Percentiles rank a stretch among this genome's conserved stretches.
These are phyloP conservation scores for Cerastoderma edule DNA, from an alignment of 2,888 invertebrate species.

Conservation along the genomic window DNA sequence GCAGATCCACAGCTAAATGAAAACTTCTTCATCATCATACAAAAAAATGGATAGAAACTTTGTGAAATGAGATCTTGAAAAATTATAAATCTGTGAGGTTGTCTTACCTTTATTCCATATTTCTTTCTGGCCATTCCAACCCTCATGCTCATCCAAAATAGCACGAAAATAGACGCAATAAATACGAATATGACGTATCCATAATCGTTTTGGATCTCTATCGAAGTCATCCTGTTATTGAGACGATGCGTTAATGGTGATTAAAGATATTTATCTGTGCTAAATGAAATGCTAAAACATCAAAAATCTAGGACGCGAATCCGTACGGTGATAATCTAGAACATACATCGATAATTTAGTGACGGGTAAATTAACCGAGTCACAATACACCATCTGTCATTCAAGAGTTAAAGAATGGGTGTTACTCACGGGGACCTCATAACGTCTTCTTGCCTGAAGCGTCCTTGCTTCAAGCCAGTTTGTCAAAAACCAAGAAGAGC, in stretches of 20 bases:
- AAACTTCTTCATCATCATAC: too few species aligned
- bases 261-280: neutral
- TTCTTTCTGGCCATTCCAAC: slow-evolving; percentile 68
- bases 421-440: slow-evolving; percentile 70
- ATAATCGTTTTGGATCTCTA: slow-evolving; percentile 56
- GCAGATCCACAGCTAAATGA: too few species aligned
- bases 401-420: neutral
- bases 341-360: slow-evolving; percentile 20
- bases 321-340: slow-evolving; percentile 32
- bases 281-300: too few species aligned
- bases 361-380: slow-evolving; percentile 31
- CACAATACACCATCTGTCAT: neutral
- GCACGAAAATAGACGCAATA: slow-evolving; percentile 57
- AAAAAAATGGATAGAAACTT: too few species aligned
- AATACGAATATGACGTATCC: slow-evolving; percentile 67
- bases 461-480: slow-evolving; percentile 71
- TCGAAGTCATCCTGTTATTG: slow-evolving; percentile 19
- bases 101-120: slow-evolving; percentile 68
- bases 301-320: slow-evolving; percentile 6
- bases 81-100: too few species aligned
- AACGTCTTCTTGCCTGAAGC: slow-evolving; percentile 69
- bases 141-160: slow-evolving; percentile 64
- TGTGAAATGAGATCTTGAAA: too few species aligned
- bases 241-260: neutral
- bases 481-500: slow-evolving; percentile 66